Evolutionary conservation across 2,113 vertebrate species (phyloP), one percentile per base, ranked within the genome.

Genomic region (Heterotis niloticus): DNA sequence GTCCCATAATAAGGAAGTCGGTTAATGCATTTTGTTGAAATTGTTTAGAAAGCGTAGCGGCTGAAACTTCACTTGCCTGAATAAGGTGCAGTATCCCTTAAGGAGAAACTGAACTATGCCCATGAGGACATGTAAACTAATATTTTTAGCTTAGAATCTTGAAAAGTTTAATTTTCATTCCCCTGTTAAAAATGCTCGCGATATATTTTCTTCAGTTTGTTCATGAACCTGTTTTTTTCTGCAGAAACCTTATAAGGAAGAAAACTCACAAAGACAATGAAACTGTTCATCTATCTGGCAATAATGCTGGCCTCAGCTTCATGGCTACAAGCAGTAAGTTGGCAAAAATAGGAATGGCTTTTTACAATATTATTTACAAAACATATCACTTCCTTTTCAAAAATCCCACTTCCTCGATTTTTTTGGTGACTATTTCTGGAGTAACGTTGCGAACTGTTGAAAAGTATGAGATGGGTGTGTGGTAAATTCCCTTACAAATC

Each of bases 221-320:
- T 44, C 34, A 44, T 44, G 7, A 4, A 44, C 34, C 2, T n/a
- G n/a, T n/a, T 2, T 62, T 57, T 71, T 16, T 9, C 17, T 60
- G 12, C 65, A 70, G 57, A 34, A 77, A 69, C 87, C 79, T 73
- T 83, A 79, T 79, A 85, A 83, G 87, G 85, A 82, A 69, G 88
- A 90, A 80, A 1, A n/a, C 87, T 86, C 85, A 16, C 34, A 75
- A 57, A 57, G 80, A 67, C 66, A 54, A 91, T 92, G 89, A 88
- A 87, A 3, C 68, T 87, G 4, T 81, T 89, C 16, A 60, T 90
- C 80, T 76, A 85, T 5, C 0, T 90, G 14, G 0, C 84, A 2
- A 14, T 89, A 57, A 72, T 80, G 65, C 80, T 65, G 0, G 5
- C 82, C 60, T 64, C 54, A 18, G 34, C 54, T 28, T 62, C 51